phyloP scores from a whole-genome alignment of 2,888 invertebrate genomes.

The Gymnosoma rotundatum region DNA sequence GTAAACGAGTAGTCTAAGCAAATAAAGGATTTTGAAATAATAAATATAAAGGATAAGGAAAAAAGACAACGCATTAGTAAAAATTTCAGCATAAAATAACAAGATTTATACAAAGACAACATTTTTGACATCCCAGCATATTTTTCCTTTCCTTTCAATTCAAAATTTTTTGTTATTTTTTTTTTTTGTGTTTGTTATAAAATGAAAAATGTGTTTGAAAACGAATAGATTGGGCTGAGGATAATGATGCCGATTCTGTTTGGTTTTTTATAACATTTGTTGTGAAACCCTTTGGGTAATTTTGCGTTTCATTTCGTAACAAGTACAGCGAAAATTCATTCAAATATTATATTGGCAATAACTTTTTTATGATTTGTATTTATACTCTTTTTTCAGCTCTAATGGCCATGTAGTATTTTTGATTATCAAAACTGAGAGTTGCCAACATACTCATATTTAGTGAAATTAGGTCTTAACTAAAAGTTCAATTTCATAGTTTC shows the following conservation, averaged over 20 bases:
- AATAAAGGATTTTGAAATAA: conserved; percentile 57
- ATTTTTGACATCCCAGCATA: conserved; percentile 53
- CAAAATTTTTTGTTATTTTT: background rate
- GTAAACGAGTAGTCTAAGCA: background rate
- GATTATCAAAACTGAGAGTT: conserved; percentile 20
- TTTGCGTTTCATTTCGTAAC: conserved; percentile 62
- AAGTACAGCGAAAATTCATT: conserved; percentile 56
- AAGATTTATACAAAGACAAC: conserved; percentile 61
- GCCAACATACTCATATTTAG: background rate
- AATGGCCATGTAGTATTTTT: conserved; percentile 16
- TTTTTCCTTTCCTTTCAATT: conserved; percentile 7
- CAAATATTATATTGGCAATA: conserved; percentile 50
- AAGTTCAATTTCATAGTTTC: no score
- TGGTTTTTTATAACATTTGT: background rate
- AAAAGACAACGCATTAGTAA: conserved; percentile 6
- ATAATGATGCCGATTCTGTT: conserved; percentile 44
- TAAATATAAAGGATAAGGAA: conserved; percentile 49
- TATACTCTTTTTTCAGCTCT: background rate
- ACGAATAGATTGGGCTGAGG: conserved; percentile 40
- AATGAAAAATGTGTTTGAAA: conserved; percentile 50
- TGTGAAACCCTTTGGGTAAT: conserved; percentile 54
- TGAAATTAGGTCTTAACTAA: no score
- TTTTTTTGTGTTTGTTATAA: conserved; percentile 29
- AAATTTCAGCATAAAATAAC: conserved; percentile 59
- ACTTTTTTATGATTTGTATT: conserved; percentile 16